phyloP scores from a whole-genome alignment of 2,797 vertebrate species.

The Gallinago solitaria region DNA sequence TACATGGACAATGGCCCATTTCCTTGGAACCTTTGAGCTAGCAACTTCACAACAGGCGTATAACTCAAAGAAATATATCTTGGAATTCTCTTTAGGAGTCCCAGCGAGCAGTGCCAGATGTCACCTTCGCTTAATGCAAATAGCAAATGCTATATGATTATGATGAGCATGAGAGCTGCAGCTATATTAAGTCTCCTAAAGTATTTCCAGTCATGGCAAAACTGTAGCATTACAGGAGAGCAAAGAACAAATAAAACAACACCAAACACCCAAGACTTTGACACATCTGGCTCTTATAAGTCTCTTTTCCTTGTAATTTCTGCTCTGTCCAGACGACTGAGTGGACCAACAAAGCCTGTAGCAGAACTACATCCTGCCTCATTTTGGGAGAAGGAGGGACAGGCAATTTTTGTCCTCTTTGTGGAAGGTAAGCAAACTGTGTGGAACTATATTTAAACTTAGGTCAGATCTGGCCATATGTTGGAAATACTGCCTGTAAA shows the following conservation, averaged over 20 bases:
- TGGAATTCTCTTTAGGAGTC: background rate
- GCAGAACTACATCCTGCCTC: background rate
- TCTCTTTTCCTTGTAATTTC: background rate
- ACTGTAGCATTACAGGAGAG: background rate
- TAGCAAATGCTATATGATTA: background rate
- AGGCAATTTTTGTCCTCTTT: background rate
- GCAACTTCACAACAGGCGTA: background rate
- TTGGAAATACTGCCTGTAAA: background rate
- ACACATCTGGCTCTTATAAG: fast-evolving
- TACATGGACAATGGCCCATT: background rate
- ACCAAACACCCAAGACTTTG: background rate
- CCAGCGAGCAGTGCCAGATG: background rate
- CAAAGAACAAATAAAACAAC: background rate
- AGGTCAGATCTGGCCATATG: background rate
- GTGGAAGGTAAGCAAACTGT: background rate
- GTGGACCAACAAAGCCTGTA: background rate
- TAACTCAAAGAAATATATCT: background rate
- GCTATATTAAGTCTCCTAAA: background rate
- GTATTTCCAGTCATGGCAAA: background rate
- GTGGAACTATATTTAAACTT: background rate
- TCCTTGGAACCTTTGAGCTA: background rate
- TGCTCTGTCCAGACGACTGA: background rate
- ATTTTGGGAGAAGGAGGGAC: background rate
- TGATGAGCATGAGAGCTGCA: background rate
- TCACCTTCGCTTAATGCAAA: background rate